phyloP scores from a whole-genome alignment of 1,140 invertebrate genomes.

The Drosophila pachea region DNA sequence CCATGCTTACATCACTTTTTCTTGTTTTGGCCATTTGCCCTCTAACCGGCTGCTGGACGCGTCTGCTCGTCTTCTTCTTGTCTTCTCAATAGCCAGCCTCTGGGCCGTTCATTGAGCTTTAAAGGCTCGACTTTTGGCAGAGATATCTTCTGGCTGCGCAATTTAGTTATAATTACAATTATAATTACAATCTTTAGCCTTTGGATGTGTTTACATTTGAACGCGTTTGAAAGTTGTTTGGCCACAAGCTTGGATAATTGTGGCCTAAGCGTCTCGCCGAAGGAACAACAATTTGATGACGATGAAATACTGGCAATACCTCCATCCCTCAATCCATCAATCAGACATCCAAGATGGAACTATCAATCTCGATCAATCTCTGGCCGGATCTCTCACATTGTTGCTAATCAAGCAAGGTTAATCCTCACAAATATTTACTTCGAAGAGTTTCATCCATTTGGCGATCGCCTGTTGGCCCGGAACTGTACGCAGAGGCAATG shows the following conservation, averaged over 20 bases:
- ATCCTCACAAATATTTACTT: no score
- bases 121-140: slow-evolving; percentile 5
- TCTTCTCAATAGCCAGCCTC: slow-evolving; percentile 4
- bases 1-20: slow-evolving; percentile 19
- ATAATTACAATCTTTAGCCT: slow-evolving; percentile 22
- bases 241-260: no score
- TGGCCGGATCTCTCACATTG: no score
- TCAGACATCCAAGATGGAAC: no score
- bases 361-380: no score
- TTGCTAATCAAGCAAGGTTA: no score
- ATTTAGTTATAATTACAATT: slow-evolving; percentile 1
- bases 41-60: slow-evolving; percentile 4
- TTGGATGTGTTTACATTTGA: slow-evolving; percentile 1
- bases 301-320: no score
- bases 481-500: slow-evolving; percentile 34
- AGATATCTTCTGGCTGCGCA: slow-evolving; percentile 8
- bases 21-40: slow-evolving; percentile 3
- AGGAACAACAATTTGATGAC: no score
- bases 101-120: slow-evolving; percentile 21
- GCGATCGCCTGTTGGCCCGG: slow-evolving; percentile 25
- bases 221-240: slow-evolving; percentile 25
- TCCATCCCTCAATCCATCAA: no score
- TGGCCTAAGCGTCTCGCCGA: no score
- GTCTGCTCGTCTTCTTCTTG: neutral
- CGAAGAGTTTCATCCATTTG: no score